Conservation (phyloP, 2,113 vertebrate species). For the Toxostoma redivivum region DNA sequence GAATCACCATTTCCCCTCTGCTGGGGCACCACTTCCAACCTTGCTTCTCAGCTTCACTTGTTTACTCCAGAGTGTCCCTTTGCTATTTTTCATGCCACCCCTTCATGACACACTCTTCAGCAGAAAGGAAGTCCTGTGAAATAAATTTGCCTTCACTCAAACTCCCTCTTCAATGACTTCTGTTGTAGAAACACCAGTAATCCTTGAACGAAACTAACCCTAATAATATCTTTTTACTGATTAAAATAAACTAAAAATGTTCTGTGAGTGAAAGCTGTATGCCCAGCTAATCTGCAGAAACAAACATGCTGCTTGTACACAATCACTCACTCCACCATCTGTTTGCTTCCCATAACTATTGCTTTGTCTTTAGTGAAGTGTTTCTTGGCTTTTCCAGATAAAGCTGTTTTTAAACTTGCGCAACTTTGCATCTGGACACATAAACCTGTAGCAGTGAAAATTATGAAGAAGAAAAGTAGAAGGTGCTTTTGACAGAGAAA, state of each 20-base stretch:
- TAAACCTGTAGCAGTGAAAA: not conserved
- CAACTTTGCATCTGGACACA: not conserved
- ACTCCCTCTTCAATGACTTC: not conserved
- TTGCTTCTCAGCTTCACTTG: not conserved
- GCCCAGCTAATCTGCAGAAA: not conserved
- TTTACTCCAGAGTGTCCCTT: not conserved
- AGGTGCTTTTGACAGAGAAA: not conserved
- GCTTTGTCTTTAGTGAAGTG: not conserved
- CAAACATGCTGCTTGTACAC: not conserved
- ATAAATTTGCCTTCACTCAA: not conserved
- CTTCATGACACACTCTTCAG: not conserved
- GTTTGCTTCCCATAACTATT: not conserved
- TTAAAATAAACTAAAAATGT: not conserved
- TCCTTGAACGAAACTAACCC: not conserved
- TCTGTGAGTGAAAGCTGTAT: not conserved
- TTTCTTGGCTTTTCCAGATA: not conserved
- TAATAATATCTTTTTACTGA: not conserved
- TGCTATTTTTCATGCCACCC: not conserved
- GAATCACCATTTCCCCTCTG: not conserved
- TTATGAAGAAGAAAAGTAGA: not conserved
- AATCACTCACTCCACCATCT: not conserved
- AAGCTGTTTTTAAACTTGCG: not conserved
- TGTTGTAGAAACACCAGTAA: not conserved
- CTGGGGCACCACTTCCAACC: fast-evolving
- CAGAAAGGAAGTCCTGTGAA: not conserved